phyloP scores from a whole-genome alignment of 2,888 invertebrate genomes.

The Xanthia icteritia region DNA sequence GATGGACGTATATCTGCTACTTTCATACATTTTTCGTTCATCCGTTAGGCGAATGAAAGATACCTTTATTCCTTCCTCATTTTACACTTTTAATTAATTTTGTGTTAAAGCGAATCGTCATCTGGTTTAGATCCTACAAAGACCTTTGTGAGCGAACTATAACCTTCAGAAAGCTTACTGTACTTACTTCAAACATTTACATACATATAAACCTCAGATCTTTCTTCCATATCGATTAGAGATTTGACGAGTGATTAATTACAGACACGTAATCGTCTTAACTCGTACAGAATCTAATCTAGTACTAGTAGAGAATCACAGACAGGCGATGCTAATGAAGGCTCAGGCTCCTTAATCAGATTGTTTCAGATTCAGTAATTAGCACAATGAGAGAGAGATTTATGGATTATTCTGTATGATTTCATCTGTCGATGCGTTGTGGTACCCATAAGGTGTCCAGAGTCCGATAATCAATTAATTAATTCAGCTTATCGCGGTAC shows the following conservation, averaged over 20 bases:
- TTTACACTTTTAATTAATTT: no score
- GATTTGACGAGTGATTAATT: conserved; percentile 26
- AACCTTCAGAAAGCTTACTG: background rate
- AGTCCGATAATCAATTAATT: background rate
- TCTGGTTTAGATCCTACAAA: no score
- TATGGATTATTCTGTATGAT: no score
- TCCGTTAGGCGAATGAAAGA: no score
- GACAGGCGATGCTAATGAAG: conserved; percentile 5
- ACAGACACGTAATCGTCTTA: conserved; percentile 13
- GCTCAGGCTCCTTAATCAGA: background rate
- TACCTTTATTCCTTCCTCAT: no score
- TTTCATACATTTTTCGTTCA: no score
- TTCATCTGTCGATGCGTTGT: no score
- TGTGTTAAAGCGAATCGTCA: no score
- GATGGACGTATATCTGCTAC: no score
- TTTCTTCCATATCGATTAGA: conserved; percentile 6
- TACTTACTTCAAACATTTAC: background rate
- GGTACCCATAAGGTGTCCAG: background rate
- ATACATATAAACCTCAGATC: background rate
- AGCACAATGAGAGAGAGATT: background rate
- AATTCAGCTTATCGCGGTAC: background rate
- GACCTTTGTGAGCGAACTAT: no score
- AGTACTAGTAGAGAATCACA: background rate
- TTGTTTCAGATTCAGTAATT: background rate
- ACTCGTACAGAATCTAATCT: background rate